These are phyloP conservation scores for Orthosia gracilis DNA, from an alignment of 2,888 invertebrate genomes.

Conservation along the genomic window DNA sequence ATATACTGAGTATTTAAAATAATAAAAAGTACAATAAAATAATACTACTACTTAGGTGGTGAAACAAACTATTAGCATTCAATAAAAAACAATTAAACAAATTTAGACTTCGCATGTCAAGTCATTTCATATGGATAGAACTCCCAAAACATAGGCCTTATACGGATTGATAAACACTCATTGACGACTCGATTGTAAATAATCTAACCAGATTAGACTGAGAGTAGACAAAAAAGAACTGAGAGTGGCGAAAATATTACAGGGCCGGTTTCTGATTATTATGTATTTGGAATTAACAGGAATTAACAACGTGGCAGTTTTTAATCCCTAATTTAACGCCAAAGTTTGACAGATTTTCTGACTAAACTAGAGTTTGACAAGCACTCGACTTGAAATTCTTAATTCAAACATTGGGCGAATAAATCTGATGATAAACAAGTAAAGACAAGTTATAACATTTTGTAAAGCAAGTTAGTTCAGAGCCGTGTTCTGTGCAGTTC, in stretches of 20 bases:
- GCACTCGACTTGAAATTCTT: background rate
- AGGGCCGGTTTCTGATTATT: background rate
- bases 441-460: constrained; percentile 34
- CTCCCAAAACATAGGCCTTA: constrained; percentile 15
- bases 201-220: no score
- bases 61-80: constrained; percentile 3
- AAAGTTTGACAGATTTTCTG: no score
- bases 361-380: no score
- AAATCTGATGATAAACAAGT: constrained; percentile 13
- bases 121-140: constrained; percentile 3
- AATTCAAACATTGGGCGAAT: background rate
- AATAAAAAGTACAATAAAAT: background rate
- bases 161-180: background rate
- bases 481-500: constrained; percentile 50
- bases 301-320: no score
- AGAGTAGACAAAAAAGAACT: background rate
- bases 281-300: no score
- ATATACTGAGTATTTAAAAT: background rate
- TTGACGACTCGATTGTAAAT: constrained; percentile 20
- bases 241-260: background rate
- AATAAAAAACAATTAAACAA: constrained; percentile 16
- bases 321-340: no score
- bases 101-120: constrained; percentile 29
- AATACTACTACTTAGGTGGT: background rate
- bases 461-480: constrained; percentile 50